These are phyloP conservation scores for Scartelaos histophorus DNA, from an alignment of 2,113 vertebrate genomes.

Conservation along the genomic window DNA sequence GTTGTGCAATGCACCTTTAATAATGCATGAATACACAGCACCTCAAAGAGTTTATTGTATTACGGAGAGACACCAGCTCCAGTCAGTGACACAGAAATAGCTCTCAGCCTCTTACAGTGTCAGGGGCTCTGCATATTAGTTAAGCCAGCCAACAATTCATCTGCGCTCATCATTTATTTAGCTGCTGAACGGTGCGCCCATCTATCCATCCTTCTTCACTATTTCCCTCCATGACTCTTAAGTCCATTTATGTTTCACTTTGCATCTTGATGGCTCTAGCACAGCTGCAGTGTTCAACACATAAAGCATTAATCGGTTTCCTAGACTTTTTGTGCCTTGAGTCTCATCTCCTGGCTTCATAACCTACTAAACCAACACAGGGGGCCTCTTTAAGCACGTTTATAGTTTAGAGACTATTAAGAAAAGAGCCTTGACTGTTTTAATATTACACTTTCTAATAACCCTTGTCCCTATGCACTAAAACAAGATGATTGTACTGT, in stretches of 20 bases:
- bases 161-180: constrained; percentile 49
- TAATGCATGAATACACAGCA: constrained; percentile 69
- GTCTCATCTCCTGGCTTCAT: constrained; percentile 35
- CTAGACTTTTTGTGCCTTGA: constrained; percentile 15
- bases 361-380: constrained; percentile 40
- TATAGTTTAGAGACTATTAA: constrained; percentile 19
- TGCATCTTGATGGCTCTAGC: constrained; percentile 17
- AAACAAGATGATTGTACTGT: constrained; percentile 13
- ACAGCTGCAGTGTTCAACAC: constrained; percentile 21
- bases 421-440: constrained; percentile 22
- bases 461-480: constrained; percentile 9
- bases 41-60: constrained; percentile 68
- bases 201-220: constrained; percentile 14
- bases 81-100: constrained; percentile 29
- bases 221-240: constrained; percentile 6
- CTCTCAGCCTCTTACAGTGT: constrained; percentile 19
- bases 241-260: constrained; percentile 16
- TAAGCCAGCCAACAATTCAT: constrained; percentile 43
- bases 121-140: constrained; percentile 26
- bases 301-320: constrained; percentile 23
- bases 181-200: constrained; percentile 14
- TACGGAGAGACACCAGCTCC: constrained; percentile 38
- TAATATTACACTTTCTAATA: constrained; percentile 25
- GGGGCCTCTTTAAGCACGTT: constrained; percentile 24
- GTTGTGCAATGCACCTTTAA: constrained; percentile 19